Base-by-base conservation (phyloP, 2,888 invertebrate species). In the Holacanthella duospinosa region DNA sequence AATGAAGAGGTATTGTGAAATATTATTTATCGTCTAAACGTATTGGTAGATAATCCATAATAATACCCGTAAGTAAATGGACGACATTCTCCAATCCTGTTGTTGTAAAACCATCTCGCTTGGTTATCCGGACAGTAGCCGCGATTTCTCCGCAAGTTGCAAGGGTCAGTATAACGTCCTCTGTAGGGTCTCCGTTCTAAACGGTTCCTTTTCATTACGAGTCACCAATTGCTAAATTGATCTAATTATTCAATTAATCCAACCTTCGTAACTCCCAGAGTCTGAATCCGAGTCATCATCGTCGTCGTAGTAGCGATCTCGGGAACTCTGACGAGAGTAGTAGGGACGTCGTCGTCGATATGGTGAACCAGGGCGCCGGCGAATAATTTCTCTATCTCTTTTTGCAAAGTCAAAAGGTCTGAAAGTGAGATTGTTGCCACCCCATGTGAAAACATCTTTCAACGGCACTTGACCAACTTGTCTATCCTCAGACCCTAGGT, bases 61-160 rank as follows among this genome's bases (percentile, higher is more conserved):
- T n/a, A 48, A 4, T 48, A 48, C 48, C 48, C 21, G n/a, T 48
- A 48, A 16, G 48, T 48, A 48, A 48, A 48, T 48, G 48, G 48
- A 48, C 48, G 48, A 48, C 48, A 48, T 9, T 48, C 19, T 9
- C 48, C 48, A 48, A 9, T 21, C 21, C 48, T 9, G 19, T 9
- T 21, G 21, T 48, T 48, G 48, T 48, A 48, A 21, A 16, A 48
- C 48, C 48, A 48, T 21, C 48, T 48, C 21, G 4, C 19, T 48
- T 48, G 48, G 4, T n/a, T n/a, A 21, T 48, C 48, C 6, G 48
- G 48, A 21, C 48, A 48, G 21, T 4, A 4, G 12, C 48, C 48
- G 6, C 48, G 12, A 4, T 21, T 9, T n/a, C 48, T 9, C n/a
- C 16, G 48, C 6, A 48, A 21, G 19, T 21, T 48, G n/a, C 48